Evolutionary conservation across 2,113 vertebrate genomes (phyloP).

Genomic region (Brienomyrus longianalis): DNA sequence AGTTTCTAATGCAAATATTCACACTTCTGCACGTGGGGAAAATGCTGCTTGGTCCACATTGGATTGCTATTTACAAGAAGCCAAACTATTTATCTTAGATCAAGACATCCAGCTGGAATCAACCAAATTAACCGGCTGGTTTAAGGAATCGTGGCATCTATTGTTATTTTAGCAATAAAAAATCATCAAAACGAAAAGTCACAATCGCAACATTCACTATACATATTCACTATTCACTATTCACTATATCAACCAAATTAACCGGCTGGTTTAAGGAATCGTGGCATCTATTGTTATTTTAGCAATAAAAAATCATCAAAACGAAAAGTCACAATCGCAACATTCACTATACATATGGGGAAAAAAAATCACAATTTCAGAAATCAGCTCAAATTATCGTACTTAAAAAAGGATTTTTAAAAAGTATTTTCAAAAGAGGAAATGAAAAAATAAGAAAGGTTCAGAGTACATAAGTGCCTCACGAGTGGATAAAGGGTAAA

Average conservation of each 20-base stretch:
- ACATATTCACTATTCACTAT: too few species aligned
- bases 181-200: not conserved
- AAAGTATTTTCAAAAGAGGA: not conserved
- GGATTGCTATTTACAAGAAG: not conserved
- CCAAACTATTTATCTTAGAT: not conserved
- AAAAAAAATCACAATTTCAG: not conserved
- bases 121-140: not conserved
- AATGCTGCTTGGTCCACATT: too few species aligned
- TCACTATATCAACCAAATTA: not conserved
- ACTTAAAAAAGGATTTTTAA: not conserved
- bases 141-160: not conserved
- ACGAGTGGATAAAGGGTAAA: not conserved
- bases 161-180: not conserved
- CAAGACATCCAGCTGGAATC: not conserved
- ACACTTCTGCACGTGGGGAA: not conserved
- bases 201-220: not conserved
- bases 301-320: not conserved
- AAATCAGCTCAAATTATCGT: not conserved
- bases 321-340: not conserved
- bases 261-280: not conserved
- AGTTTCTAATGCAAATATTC: not conserved
- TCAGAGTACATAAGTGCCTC: not conserved
- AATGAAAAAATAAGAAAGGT: not conserved
- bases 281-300: not conserved
- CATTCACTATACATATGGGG: not conserved